A percentile compares a stretch with the other conserved stretches of the same genome.
Conservation (phyloP, 2,797 vertebrate species). For the Percopsis omiscomaycus region DNA sequence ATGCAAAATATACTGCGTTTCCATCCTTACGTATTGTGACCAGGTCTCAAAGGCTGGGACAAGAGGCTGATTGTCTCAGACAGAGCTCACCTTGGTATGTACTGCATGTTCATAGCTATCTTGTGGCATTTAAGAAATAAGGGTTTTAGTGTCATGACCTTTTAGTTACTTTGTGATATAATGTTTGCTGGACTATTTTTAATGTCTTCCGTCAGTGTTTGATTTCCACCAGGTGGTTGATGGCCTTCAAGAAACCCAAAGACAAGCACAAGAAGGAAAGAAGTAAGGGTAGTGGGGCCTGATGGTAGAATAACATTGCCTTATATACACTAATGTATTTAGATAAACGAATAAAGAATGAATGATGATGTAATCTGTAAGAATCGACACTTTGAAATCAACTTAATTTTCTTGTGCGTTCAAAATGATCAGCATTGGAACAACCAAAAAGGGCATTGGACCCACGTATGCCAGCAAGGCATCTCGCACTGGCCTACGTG, state of each 20-base stretch:
- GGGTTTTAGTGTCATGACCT: background rate
- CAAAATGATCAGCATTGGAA: constrained; percentile 85
- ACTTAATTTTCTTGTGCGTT: constrained; percentile 7
- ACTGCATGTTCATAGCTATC: no score
- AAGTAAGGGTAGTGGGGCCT: constrained; percentile 77
- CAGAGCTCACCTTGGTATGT: constrained; percentile 93
- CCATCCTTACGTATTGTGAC: constrained; percentile 1
- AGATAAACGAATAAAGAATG: background rate
- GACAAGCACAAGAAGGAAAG: constrained; percentile 95
- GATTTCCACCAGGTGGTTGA: constrained; percentile 98
- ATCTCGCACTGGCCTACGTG: constrained; percentile 90
- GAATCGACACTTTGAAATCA: constrained; percentile 3
- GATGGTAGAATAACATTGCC: background rate
- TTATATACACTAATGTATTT: background rate
- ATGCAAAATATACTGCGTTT: constrained; percentile 10
- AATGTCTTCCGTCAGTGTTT: constrained; percentile 81
- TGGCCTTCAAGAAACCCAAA: constrained; percentile 93
- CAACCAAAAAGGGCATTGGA: constrained; percentile 97
- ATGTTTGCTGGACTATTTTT: constrained; percentile 2
- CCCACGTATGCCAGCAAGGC: constrained; percentile 97
- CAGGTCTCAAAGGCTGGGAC: constrained; percentile 97
- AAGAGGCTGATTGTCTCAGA: constrained; percentile 96
- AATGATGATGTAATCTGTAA: no score
- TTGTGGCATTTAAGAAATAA: background rate
- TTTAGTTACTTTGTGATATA: constrained; percentile 1